Percentiles rank a stretch among this genome's conserved stretches.
Conservation (phyloP, 2,113 vertebrate genomes). For the Paedocypris sp. region DNA sequence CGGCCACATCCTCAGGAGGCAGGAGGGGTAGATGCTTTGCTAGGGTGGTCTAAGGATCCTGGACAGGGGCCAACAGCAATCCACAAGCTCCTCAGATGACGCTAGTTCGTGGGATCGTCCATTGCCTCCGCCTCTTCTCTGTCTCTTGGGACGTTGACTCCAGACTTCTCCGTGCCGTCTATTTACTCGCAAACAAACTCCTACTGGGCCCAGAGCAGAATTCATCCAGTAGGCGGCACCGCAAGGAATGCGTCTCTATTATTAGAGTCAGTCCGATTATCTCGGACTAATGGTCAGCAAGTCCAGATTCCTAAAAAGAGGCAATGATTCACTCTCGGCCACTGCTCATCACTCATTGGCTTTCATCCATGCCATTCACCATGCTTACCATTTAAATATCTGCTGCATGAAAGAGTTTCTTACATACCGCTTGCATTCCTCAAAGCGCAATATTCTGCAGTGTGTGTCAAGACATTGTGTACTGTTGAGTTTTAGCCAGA, state of each 20-base stretch:
- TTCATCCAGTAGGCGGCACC: neutral
- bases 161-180: neutral
- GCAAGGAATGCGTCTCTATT: slow-evolving; percentile 28
- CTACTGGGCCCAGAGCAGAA: neutral
- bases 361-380: no score
- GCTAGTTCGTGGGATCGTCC: slow-evolving; percentile 42
- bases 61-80: slow-evolving; percentile 48
- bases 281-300: slow-evolving; percentile 19
- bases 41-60: slow-evolving; percentile 30
- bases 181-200: slow-evolving; percentile 30
- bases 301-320: slow-evolving; percentile 20
- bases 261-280: slow-evolving; percentile 23
- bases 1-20: slow-evolving; percentile 57
- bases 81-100: slow-evolving; percentile 35
- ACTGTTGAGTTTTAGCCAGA: neutral
- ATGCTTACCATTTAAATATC: no score
- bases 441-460: neutral
- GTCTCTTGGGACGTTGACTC: neutral
- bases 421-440: neutral
- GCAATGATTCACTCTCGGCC: slow-evolving; percentile 1
- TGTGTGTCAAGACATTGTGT: neutral
- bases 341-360: neutral
- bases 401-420: neutral
- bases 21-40: slow-evolving; percentile 13
- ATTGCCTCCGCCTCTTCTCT: neutral